Base-by-base conservation (phyloP, 2,113 vertebrate species). In the Cnemophilus loriae region DNA sequence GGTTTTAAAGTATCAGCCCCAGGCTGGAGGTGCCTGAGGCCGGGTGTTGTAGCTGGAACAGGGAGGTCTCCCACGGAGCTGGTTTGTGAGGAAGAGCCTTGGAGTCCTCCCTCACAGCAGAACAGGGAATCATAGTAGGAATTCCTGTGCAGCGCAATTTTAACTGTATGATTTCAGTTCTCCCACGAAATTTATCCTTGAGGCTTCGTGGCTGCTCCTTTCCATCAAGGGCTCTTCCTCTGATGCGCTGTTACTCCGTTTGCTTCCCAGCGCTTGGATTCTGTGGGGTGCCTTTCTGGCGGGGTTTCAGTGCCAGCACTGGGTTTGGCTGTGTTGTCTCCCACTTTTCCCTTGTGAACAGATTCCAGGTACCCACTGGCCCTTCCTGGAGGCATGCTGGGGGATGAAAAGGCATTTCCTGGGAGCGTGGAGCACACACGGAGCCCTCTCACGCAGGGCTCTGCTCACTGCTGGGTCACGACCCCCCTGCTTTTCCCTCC, bases 401-500 rank as follows among this genome's bases (percentile, higher is more conserved):
- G 35, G 52, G 32, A 1, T 3, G 14, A 1, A 8, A 7, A n/a
- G 69, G 16, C 1, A 0, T 59, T 57, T 35, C 27, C 53, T 14
- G 13, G 49, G 39, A 2, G 8, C 5, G 28, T 4, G 55, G 63
- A n/a, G 73, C 50, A 0, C 2, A 2, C 6, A 3, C 0, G 3
- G n/a, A 13, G 39, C 68, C 30, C 18, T 5, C 2, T 47, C 28
- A 2, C 27, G 2, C 33, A 1, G 1, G 6, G 10, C 63, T 26
- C 39, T 18, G 37, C 37, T 37, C 28, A 0, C 18, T 5, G 60
- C 77, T 2, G 50, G 47, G 11, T 13, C 39, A 3, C 32, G 9
- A 2, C 32, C 41, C 35, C 37, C 0, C 20, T 1, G 37, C 1
- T 7, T 15, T 18, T 39, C 56, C 10, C 30, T 46, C 9, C 33